Evolutionary conservation across 92 coral and sea anemone genomes (phyloP).

Genomic region (Ricordea florida): DNA sequence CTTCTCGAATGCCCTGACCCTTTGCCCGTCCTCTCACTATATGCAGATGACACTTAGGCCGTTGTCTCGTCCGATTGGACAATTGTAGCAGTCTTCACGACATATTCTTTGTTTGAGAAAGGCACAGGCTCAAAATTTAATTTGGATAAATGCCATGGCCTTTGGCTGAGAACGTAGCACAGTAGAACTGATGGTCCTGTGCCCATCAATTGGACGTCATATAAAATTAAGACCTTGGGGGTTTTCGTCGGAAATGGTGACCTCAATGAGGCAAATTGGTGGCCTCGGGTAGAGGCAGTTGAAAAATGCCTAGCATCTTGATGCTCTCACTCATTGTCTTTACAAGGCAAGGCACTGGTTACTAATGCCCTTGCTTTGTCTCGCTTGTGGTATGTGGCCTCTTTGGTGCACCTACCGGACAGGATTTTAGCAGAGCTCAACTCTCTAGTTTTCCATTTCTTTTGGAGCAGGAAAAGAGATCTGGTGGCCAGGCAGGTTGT

Average conservation of each 20-base stretch:
- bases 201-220: not conserved
- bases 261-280: not conserved
- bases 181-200: not conserved
- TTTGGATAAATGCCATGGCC: slow-evolving; percentile 6
- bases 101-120: not conserved
- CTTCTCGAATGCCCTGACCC: not conserved
- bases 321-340: too few relatives aligned
- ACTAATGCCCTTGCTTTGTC: not conserved
- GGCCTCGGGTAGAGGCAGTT: not conserved
- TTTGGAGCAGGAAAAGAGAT: slow-evolving; percentile 4
- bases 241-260: not conserved
- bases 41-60: slow-evolving; percentile 26
- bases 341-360: too few relatives aligned
- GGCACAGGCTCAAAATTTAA: slow-evolving; percentile 14
- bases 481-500: not conserved
- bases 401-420: not conserved
- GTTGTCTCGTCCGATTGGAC: not conserved
- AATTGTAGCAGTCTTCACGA: not conserved
- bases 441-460: not conserved
- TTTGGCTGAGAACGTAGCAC: not conserved
- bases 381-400: not conserved
- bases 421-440: not conserved
- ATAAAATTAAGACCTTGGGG: not conserved
- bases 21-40: not conserved
- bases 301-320: not conserved